Evolutionary conservation across 2,888 invertebrate species (phyloP), one percentile per base, ranked within the genome.

Genomic region (Monoplex corrugatus): DNA sequence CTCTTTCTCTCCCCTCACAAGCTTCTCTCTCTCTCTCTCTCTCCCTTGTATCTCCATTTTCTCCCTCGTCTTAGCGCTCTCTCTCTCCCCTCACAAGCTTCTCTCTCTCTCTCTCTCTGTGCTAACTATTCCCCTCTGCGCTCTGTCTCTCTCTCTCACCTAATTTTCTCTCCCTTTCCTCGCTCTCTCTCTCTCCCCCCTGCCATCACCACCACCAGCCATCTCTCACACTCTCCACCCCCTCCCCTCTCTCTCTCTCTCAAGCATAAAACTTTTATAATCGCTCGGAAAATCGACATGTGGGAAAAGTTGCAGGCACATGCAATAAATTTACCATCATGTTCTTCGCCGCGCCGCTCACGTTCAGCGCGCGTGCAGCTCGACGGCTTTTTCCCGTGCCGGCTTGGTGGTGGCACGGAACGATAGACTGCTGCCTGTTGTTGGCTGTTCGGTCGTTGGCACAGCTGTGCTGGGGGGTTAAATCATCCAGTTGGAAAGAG

Each of bases 221-320:
- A 23, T 68, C 68, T 68, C 68, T 5, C 68, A n/a, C 68, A n/a
- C 68, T 68, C 68, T 68, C 68, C n/a, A 23, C n/a, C 68, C n/a
- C 68, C n/a, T n/a, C n/a, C 68, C n/a, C 68, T 68, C 68, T 68
- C 68, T 5, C 68, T 68, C 68, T 68, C 68, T 68, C 68, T 68
- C 10, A n/a, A 13, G n/a, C 8, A 68, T n/a, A 68, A 50, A 68
- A 68, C 13, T 13, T 35, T 75, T 75, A 75, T 75, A 75, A 75
- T 75, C 75, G 75, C 38, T 75, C 13, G 75, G 75, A 75, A 75
- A 75, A 75, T 75, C 16, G 75, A 75, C 75, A 75, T 38, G 75
- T 75, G 75, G 75, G 38, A 19, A 75, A 75, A 38, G n/a, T 13
- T 40, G 75, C 75, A 75, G 75, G 75, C 75, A 75, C 75, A 38